Conservation (phyloP, 2,797 vertebrate species). For the Gallinago nigripennis region DNA sequence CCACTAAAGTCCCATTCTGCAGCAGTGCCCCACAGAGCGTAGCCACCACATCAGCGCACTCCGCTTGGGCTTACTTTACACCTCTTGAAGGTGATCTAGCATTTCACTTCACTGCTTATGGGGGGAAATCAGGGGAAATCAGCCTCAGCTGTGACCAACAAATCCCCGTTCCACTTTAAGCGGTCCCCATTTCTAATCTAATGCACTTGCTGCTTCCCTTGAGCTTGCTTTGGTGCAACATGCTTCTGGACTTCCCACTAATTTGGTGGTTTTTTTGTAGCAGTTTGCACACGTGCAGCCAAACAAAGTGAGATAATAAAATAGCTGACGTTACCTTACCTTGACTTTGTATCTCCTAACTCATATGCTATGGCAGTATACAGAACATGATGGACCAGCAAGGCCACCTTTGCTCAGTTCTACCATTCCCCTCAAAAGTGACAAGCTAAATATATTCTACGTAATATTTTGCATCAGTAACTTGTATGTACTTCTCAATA, state of each 20-base stretch:
- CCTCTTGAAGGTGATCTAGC: neutral
- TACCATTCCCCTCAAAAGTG: neutral
- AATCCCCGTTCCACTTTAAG: neutral
- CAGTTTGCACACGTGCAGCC: neutral
- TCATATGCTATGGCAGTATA: neutral
- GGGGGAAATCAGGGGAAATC: neutral
- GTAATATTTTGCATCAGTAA: neutral
- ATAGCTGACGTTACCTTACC: neutral
- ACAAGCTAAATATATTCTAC: neutral
- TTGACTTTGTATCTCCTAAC: neutral
- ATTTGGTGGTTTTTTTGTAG: neutral
- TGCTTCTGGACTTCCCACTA: neutral
- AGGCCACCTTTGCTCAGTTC: neutral
- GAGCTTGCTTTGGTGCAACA: neutral
- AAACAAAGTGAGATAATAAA: neutral
- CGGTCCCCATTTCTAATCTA: neutral
- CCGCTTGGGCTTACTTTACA: neutral
- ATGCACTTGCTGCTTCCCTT: neutral
- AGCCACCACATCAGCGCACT: accelerated
- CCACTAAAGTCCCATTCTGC: neutral
- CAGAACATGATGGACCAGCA: neutral
- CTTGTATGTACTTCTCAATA: neutral
- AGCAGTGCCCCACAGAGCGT: accelerated
- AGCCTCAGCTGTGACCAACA: neutral
- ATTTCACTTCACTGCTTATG: neutral